Conservation (phyloP, 2,113 vertebrate species). For the Artemisiospiza belli region DNA sequence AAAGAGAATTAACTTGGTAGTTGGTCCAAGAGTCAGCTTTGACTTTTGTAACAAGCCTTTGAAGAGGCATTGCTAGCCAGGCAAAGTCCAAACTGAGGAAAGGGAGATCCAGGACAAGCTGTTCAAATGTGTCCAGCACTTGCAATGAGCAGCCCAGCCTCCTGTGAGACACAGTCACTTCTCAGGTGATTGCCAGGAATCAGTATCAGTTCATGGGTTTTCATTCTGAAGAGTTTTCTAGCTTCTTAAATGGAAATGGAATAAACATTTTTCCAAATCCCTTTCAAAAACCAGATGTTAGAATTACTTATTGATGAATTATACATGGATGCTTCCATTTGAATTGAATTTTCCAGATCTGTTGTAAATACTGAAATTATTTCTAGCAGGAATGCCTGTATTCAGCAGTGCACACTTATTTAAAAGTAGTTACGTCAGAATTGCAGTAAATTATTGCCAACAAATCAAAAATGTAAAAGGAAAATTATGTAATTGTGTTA, state of each 20-base stretch:
- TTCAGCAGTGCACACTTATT: not conserved
- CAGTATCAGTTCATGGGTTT: not conserved
- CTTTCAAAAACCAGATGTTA: not conserved
- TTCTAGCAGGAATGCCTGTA: not conserved
- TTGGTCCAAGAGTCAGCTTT: not conserved
- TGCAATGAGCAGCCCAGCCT: not conserved
- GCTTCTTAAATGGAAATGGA: not conserved
- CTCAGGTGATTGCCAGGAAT: not conserved
- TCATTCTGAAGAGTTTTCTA: not conserved
- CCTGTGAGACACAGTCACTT: not conserved
- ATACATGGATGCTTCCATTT: not conserved
- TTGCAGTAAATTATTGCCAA: not conserved
- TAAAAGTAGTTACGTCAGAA: not conserved
- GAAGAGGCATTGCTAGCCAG: not conserved
- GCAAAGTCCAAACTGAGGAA: not conserved
- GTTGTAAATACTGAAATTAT: not conserved
- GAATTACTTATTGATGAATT: not conserved
- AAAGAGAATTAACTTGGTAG: not conserved
- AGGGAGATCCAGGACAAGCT: not conserved
- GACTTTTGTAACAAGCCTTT: not conserved
- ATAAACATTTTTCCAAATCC: not conserved
- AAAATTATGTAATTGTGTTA: not conserved
- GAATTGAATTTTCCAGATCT: not conserved
- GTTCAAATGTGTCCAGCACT: not conserved
- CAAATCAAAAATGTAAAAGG: not conserved